These are phyloP conservation scores for Hexactinellida sp. DNA, from an alignment of 37 sponge, comb jelly and placozoan genomes.

Conservation along the genomic window DNA sequence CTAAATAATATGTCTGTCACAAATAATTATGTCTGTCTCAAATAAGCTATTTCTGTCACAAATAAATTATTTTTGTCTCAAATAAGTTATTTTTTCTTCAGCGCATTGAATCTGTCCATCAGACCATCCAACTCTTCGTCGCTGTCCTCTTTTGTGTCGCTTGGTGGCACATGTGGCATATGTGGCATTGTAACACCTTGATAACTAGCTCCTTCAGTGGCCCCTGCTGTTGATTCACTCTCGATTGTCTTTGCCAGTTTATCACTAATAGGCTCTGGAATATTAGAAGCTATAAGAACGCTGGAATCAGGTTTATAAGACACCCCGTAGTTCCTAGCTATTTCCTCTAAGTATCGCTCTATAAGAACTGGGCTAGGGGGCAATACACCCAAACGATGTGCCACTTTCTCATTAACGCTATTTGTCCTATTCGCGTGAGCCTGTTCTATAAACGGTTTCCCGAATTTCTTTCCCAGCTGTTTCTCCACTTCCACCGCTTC, in stretches of 20 bases:
- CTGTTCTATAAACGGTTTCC: constrained; percentile 79
- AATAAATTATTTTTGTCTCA: neutral
- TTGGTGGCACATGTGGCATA: neutral
- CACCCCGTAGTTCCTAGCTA: constrained; percentile 81
- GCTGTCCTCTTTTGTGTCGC: neutral
- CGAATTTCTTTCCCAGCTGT: constrained; percentile 80
- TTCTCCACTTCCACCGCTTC: constrained; percentile 36
- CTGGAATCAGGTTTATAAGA: constrained; percentile 69
- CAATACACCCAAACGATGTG: constrained; percentile 68
- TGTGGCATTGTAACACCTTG: neutral
- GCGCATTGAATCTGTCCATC: neutral
- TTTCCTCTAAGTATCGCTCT: constrained; percentile 91
- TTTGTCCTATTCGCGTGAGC: constrained; percentile 62
- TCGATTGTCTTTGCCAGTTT: neutral
- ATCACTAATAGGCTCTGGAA: neutral
- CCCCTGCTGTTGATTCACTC: neutral
- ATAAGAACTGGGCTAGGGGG: constrained; percentile 65
- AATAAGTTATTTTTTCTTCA: neutral
- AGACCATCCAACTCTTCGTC: neutral
- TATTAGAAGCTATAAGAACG: constrained; percentile 43
- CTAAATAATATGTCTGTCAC: no score
- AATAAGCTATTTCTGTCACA: no score
- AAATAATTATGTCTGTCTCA: no score
- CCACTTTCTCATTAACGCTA: constrained; percentile 78
- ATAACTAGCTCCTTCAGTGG: neutral